Conservation (phyloP, 2,888 invertebrate genomes). For the Drosophila greeni region DNA sequence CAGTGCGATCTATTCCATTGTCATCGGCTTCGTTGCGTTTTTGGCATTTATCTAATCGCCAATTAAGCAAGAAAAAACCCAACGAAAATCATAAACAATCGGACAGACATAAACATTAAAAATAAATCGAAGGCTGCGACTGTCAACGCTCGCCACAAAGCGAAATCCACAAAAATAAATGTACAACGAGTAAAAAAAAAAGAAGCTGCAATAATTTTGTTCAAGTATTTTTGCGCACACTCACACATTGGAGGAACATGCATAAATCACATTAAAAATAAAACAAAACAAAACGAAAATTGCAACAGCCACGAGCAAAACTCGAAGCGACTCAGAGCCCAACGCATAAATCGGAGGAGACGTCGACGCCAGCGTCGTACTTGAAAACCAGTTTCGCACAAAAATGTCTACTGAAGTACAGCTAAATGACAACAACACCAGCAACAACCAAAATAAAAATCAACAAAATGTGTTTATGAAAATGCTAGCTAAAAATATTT, state of each 20-base stretch:
- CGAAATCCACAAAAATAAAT: slow-evolving; percentile 27
- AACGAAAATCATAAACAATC: slow-evolving; percentile 70
- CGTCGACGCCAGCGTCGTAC: slow-evolving; percentile 57
- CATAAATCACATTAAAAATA: slow-evolving; percentile 71
- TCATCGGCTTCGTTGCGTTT: slow-evolving; percentile 47
- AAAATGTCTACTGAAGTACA: slow-evolving; percentile 66
- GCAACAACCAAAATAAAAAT: slow-evolving; percentile 41
- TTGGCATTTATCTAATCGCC: slow-evolving; percentile 67
- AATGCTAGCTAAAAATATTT: slow-evolving; percentile 17
- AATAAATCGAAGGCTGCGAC: slow-evolving; percentile 71
- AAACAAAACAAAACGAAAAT: slow-evolving; percentile 70
- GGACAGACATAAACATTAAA: slow-evolving; percentile 72
- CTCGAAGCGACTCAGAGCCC: slow-evolving; percentile 37
- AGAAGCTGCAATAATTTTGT: slow-evolving; percentile 70
- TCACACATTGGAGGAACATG: slow-evolving; percentile 52
- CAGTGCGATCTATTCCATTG: slow-evolving; percentile 58
- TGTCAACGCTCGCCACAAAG: slow-evolving; percentile 42
- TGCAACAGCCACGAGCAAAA: slow-evolving; percentile 58
- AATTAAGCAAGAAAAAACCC: slow-evolving; percentile 60
- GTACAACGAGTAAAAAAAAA: slow-evolving; percentile 36
- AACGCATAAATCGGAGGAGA: slow-evolving; percentile 64
- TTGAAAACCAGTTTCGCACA: slow-evolving; percentile 67
- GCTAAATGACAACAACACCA: slow-evolving; percentile 56
- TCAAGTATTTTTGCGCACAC: slow-evolving; percentile 64
- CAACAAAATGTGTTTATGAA: slow-evolving; percentile 31